Conservation (phyloP, 2,797 vertebrate genomes). For the Smutsia temminckii region DNA sequence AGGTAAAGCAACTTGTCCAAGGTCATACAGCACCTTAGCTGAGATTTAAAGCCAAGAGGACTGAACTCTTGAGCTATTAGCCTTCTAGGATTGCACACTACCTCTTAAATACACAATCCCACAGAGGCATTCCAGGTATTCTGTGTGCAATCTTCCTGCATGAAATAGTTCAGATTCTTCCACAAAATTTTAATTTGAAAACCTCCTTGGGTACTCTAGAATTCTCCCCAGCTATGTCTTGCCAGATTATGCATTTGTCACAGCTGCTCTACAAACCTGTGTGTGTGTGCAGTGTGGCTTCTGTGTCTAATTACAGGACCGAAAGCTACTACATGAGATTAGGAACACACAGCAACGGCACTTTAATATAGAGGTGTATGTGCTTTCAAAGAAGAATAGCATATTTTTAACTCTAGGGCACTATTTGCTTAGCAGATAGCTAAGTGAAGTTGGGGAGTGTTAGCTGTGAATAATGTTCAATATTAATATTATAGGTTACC, state of each 20-base stretch:
- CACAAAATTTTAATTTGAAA: not conserved
- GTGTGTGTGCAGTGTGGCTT: not conserved
- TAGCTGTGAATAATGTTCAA: conserved; percentile 43
- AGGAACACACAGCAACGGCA: not conserved
- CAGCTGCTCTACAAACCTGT: not conserved
- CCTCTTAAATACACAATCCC: not conserved
- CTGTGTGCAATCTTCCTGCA: not conserved
- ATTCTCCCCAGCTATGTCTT: not conserved
- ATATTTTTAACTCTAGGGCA: conserved; percentile 35
- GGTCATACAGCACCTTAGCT: not conserved
- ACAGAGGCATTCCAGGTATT: not conserved
- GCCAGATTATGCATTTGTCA: not conserved
- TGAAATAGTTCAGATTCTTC: not conserved
- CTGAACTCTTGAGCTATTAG: not conserved
- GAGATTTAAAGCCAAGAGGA: not conserved
- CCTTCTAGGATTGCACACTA: not conserved
- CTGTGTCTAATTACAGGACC: conserved; percentile 39
- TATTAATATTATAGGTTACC: conserved; percentile 48
- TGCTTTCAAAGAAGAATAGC: not conserved
- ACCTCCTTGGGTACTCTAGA: not conserved
- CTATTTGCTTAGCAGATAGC: conserved; percentile 18
- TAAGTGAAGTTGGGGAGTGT: conserved; percentile 10
- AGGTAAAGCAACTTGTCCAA: not conserved
- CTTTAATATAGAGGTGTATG: not conserved
- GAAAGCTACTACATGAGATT: conserved; percentile 5